Evolutionary conservation across 2,113 vertebrate species (phyloP).

Genomic region (Entomyzon cyanotis): DNA sequence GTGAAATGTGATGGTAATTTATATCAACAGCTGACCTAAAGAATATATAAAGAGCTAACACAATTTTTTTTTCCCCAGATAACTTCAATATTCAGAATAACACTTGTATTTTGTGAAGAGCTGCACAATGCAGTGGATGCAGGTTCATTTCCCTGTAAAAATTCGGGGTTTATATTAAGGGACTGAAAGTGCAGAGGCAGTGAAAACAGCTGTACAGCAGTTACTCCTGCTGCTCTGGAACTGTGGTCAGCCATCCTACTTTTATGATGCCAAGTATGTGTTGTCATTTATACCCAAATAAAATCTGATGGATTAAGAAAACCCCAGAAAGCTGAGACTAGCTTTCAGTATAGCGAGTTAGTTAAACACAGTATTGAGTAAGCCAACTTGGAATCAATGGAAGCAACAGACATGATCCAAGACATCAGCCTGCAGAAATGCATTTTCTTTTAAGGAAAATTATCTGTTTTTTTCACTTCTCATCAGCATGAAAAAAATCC

Average conservation of each 20-base stretch:
- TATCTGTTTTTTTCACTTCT: neutral
- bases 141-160: neutral
- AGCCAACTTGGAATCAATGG: neutral
- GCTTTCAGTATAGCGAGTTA: neutral
- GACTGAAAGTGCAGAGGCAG: neutral
- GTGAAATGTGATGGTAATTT: neutral
- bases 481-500: neutral
- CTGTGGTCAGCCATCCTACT: neutral
- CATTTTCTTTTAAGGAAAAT: neutral
- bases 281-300: neutral
- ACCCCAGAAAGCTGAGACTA: neutral
- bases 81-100: neutral
- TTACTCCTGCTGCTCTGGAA: neutral
- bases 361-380: neutral
- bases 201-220: neutral
- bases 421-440: neutral
- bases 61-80: neutral
- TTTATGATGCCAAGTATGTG: neutral
- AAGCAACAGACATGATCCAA: neutral
- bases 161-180: neutral
- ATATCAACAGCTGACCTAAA: conserved; percentile 2
- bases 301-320: neutral
- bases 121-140: neutral
- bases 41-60: neutral
- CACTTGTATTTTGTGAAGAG: neutral